phyloP scores from a whole-genome alignment of 2,797 vertebrate genomes.

The Hydrolagus colliei region DNA sequence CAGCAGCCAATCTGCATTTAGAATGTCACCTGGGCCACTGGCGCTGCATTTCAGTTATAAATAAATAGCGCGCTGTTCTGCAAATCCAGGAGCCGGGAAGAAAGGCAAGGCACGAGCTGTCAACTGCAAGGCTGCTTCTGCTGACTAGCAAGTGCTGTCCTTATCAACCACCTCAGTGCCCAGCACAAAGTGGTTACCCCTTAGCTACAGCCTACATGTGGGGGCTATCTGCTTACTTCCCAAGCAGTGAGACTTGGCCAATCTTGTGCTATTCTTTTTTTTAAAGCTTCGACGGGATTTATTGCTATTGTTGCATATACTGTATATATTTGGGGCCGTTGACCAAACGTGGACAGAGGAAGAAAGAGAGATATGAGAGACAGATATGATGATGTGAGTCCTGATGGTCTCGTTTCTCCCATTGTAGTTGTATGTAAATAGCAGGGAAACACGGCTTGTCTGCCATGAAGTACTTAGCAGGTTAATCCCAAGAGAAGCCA shows the following conservation, averaged over 20 bases:
- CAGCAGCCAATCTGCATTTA: slow-evolving; percentile 32
- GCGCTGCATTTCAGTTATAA: slow-evolving; percentile 20
- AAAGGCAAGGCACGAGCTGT: slow-evolving; percentile 4
- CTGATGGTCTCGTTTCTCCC: not conserved
- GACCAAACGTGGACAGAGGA: not conserved
- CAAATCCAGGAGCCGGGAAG: not conserved
- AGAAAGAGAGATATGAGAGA: no score
- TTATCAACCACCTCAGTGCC: not conserved
- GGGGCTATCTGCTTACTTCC: not conserved
- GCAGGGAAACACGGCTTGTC: not conserved
- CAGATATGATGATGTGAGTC: no score
- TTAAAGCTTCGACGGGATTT: not conserved
- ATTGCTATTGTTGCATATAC: no score
- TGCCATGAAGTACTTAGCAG: not conserved
- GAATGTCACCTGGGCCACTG: slow-evolving; percentile 16
- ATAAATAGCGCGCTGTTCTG: slow-evolving; percentile 21
- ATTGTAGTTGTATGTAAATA: not conserved
- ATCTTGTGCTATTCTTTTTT: not conserved
- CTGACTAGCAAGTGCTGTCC: not conserved
- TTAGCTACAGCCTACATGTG: not conserved
- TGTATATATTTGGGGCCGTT: not conserved
- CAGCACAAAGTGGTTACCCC: not conserved
- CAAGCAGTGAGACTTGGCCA: not conserved
- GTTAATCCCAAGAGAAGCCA: not conserved
- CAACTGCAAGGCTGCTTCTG: not conserved